Evolutionary conservation across 2,888 invertebrate species (phyloP), one percentile per base, ranked within the genome.

Genomic region (Fragum whitleyi): DNA sequence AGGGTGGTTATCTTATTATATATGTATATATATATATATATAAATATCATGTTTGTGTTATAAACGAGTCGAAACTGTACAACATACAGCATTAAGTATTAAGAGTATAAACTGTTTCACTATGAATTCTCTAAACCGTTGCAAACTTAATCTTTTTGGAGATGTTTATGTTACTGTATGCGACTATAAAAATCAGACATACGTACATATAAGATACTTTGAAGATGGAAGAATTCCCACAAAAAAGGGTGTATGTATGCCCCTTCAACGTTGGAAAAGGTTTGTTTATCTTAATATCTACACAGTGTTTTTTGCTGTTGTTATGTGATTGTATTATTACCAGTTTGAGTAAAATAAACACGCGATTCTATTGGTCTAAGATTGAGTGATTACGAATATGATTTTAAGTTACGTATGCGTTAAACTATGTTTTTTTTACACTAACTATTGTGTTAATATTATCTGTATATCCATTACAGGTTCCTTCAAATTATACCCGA

Each of bases 111-210:
- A 47, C 2, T 14, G 14, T 19, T 47, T n/a, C 47, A 47, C n/a
- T 47, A 47, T 47, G 47, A 36, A 36, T 47, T 47, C 47, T 47
- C 2, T 47, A 3, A 47, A 47, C 47, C 47, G 47, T 47, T 47
- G 47, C n/a, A 47, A 47, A 14, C 16, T 47, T 14, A 5, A 47
- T 47, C 7, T 47, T n/a, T 47, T 47, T 47, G 47, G 7, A 47
- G 47, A 47, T 14, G 47, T 9, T 47, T 47, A 47, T n/a, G 47
- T 47, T 9, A 19, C 47, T 3, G 16, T 47, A 47, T 47, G 47
- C n/a, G 47, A 47, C 47, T 47, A 47, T n/a, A 47, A 47, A n/a
- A 47, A 47, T 47, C 47, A 47, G 47, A 19, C 47, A 47, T 47
- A 47, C n/a, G 16, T 47, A 47, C 47, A 47, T 47, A 47, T 47